Base-by-base conservation (phyloP, 2,888 invertebrate genomes). In the Lysandra coridon region DNA sequence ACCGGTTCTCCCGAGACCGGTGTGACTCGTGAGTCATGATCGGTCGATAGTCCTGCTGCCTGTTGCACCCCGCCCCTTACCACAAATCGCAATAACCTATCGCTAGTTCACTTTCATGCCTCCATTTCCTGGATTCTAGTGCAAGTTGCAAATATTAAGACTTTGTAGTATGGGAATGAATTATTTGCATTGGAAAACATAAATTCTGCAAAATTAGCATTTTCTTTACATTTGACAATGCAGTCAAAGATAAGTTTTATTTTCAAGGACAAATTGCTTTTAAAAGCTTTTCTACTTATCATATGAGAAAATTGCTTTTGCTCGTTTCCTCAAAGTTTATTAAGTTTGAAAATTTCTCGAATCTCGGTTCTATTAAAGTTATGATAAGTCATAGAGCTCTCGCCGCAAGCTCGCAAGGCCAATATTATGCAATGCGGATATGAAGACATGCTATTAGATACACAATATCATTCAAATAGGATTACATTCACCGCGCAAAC, bases 31-130 rank as follows among this genome's bases (percentile, higher is more conserved):
- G 75, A 75, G 44, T 75, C 75, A 75, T 75, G 49, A 30, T 75
- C 75, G 75, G 75, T 75, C 75, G 49, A 75, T 75, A 75, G 75
- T 49, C 75, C 75, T 75, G 49, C 30, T 49, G 75, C 74, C 40
- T 23, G 10, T 33, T 64, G 30, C 4, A 14, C 40, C n/a, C 2
- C 74, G 17, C 17, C 57, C 17, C 57, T 17, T 17, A 17, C 57
- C 57, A 57, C 57, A 57, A 57, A 74, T 23, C 44, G 44, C 74
- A 74, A 74, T 44, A 44, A 49, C 75, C 75, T 75, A 69, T 69
- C 33, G 64, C 64, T 30, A 64, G 64, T 12, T 33, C 33, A 33
- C 33, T 69, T 69, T 69, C 49, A 49, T 37, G 23, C 23, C 64
- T 69, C 33, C 5, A 69, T 69, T 37, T 69, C 69, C 37, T 33